phyloP scores from a whole-genome alignment of 1,140 invertebrate species.

The Ceratina japonica region DNA sequence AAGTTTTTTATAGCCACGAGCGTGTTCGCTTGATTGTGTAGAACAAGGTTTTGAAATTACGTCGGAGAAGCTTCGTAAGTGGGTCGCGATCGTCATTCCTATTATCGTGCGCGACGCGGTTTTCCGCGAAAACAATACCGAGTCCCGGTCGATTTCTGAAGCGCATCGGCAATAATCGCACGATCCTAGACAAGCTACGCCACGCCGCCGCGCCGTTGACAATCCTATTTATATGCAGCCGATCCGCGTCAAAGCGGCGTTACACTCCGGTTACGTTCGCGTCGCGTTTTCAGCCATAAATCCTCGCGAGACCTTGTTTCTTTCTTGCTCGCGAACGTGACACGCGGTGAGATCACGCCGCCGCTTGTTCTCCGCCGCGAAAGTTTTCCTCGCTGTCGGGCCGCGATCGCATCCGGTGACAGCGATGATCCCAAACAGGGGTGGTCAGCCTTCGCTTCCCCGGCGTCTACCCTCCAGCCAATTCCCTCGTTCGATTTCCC shows the following conservation, averaged over 20 bases:
- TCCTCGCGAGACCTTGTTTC: neutral
- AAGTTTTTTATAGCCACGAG: no score
- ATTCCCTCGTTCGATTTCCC: neutral
- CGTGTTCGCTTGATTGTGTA: no score
- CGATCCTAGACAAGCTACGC: no score
- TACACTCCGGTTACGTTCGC: neutral
- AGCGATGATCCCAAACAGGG: neutral
- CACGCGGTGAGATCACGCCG: neutral
- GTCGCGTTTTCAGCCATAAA: neutral
- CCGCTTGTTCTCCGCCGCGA: neutral
- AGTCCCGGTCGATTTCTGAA: conserved; percentile 46
- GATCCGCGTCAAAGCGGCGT: neutral
- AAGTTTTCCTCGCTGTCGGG: neutral
- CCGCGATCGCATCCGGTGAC: neutral
- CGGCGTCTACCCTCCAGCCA: neutral
- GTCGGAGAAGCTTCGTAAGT: conserved; percentile 30
- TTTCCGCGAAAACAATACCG: conserved; percentile 45
- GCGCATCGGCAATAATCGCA: conserved; percentile 16
- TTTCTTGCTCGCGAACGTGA: neutral
- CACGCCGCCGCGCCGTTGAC: neutral
- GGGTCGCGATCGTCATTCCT: conserved; percentile 61
- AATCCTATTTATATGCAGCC: conserved; percentile 18
- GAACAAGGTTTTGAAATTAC: no score
- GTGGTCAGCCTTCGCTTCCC: neutral
- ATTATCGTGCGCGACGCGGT: conserved; percentile 53